Evolutionary conservation across 1,140 invertebrate genomes (phyloP).

Genomic region (Thrips palmi): DNA sequence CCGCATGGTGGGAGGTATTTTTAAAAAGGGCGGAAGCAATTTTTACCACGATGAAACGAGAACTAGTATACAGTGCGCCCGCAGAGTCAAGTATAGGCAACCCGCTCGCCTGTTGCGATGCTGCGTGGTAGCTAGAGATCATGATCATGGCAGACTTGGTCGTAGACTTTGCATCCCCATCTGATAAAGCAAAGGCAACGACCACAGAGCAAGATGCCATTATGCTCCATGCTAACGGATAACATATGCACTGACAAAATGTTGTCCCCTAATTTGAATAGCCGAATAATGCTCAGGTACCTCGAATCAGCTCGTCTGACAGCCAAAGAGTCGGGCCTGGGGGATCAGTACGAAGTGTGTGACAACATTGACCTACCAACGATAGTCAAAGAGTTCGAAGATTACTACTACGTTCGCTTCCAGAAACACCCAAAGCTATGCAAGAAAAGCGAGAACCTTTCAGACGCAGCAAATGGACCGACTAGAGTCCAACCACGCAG

Average conservation of each 20-base stretch:
- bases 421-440: constrained; percentile 67
- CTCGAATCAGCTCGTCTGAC: constrained; percentile 46
- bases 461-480: constrained; percentile 14
- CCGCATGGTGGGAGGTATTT: not conserved
- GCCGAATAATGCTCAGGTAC: constrained; percentile 21
- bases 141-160: not conserved
- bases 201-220: not conserved
- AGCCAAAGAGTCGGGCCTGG: too few species aligned
- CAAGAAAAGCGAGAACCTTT: constrained; percentile 35
- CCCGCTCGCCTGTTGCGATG: too few species aligned
- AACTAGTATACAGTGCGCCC: too few species aligned
- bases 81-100: too few species aligned
- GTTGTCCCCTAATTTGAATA: too few species aligned
- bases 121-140: not conserved
- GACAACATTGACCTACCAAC: constrained; percentile 80
- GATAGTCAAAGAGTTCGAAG: constrained; percentile 73
- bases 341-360: constrained; percentile 61
- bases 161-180: constrained; percentile 1
- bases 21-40: too few species aligned
- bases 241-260: not conserved
- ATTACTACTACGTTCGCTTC: constrained; percentile 70
- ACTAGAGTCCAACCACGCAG: too few species aligned
- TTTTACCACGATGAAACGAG: too few species aligned
- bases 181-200: constrained; percentile 10
- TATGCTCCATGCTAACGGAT: constrained; percentile 1